Conservation (phyloP, 2,888 invertebrate genomes). For the Octonoba sinensis region DNA sequence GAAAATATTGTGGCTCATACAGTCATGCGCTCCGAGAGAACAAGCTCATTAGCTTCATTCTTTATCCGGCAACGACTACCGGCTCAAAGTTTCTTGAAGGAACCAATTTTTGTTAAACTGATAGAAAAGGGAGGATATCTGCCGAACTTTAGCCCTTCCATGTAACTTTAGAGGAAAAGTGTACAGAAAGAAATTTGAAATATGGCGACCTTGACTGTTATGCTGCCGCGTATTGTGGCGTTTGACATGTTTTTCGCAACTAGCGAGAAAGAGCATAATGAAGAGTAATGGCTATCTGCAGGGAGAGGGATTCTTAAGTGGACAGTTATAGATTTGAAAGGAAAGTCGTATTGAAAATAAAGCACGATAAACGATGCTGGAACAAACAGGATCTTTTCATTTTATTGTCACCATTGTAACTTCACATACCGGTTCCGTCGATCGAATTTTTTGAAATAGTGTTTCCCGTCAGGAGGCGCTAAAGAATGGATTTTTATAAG, state of each 20-base stretch:
- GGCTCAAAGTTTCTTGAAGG: too few species aligned
- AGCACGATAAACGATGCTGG: constrained; percentile 7
- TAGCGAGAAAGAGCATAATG: constrained; percentile 14
- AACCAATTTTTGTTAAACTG: too few species aligned
- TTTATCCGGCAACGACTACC: too few species aligned
- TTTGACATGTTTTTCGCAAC: constrained; percentile 13
- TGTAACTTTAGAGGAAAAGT: neutral
- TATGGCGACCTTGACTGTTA: constrained; percentile 11
- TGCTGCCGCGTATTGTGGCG: neutral
- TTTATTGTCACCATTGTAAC: neutral
- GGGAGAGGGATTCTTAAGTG: constrained; percentile 1
- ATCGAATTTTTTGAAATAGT: too few species aligned
- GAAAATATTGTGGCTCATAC: too few species aligned
- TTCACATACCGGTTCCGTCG: too few species aligned
- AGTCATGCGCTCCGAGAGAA: too few species aligned
- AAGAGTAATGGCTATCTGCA: constrained; percentile 5
- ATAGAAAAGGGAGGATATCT: too few species aligned
- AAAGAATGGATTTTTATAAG: too few species aligned
- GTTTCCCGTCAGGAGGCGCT: too few species aligned
- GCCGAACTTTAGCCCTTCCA: too few species aligned
- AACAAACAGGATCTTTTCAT: constrained; percentile 2
- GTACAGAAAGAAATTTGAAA: constrained; percentile 5
- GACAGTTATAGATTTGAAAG: constrained; percentile 12
- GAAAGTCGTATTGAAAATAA: constrained; percentile 19
- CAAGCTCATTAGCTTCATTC: too few species aligned